Evolutionary conservation across 2,797 vertebrate species (phyloP).

Genomic region (Morelia viridis): DNA sequence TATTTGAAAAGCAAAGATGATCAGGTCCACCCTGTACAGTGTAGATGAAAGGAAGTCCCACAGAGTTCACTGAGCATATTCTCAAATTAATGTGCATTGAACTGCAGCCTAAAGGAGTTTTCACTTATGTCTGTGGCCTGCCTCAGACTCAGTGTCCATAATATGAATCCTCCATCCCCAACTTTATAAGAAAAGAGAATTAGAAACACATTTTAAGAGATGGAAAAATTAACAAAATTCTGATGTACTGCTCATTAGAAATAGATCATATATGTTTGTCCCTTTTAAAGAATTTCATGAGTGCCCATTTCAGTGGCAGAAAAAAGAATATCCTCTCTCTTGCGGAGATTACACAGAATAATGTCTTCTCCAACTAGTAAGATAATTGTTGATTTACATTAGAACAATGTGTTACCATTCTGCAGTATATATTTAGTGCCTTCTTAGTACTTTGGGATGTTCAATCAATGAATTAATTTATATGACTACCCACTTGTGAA

Average conservation of each 20-base stretch:
- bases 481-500: background rate
- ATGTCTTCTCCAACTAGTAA: background rate
- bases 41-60: background rate
- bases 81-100: background rate
- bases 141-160: background rate
- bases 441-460: background rate
- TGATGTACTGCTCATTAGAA: background rate
- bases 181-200: background rate
- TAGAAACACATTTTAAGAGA: background rate
- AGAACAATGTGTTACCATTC: background rate
- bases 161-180: background rate
- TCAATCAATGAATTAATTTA: background rate
- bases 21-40: background rate
- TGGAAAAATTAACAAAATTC: background rate
- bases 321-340: background rate
- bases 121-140: background rate
- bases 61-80: background rate
- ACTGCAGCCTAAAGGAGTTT: background rate
- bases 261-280: background rate
- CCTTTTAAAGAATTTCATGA: background rate
- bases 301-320: background rate
- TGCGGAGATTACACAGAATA: background rate
- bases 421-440: background rate
- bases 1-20: background rate
- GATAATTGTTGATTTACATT: background rate